Conservation (phyloP, 2,113 vertebrate genomes). For the Centrocercus urophasianus region DNA sequence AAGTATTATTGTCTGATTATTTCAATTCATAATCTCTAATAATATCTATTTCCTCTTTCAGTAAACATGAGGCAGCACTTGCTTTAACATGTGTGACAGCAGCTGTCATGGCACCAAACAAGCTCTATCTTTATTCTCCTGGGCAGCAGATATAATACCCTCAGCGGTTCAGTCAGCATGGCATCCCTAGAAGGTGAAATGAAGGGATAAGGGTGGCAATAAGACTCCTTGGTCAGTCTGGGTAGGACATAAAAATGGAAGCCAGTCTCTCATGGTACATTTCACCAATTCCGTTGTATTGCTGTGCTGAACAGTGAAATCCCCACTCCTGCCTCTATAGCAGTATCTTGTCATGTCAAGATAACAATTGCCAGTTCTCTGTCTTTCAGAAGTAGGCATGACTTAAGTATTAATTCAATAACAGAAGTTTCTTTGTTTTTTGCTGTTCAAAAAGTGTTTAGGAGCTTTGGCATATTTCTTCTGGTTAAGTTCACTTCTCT, state of each 20-base stretch:
- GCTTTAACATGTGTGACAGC: background rate
- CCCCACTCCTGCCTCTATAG: background rate
- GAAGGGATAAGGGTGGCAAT: background rate
- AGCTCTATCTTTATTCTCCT: background rate
- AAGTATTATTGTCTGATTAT: slow-evolving; percentile 16
- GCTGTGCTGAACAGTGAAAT: background rate
- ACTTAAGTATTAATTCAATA: background rate
- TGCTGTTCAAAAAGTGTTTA: background rate
- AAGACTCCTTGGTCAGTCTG: background rate
- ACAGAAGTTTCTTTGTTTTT: background rate
- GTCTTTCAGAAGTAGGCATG: background rate
- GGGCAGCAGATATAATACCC: fast-evolving
- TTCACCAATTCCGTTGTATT: fast-evolving
- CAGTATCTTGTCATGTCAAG: background rate
- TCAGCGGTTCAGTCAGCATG: no score
- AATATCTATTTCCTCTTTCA: background rate
- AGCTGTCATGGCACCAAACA: background rate
- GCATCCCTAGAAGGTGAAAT: background rate
- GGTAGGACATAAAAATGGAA: background rate
- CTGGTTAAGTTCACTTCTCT: background rate
- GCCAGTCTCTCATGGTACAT: background rate
- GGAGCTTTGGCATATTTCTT: background rate
- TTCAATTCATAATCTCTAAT: background rate
- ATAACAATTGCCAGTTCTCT: background rate
- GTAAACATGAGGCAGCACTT: background rate